Evolutionary conservation across 2,888 invertebrate genomes (phyloP), one percentile per base, ranked within the genome.

Genomic region (Galerucella nymphaeae): DNA sequence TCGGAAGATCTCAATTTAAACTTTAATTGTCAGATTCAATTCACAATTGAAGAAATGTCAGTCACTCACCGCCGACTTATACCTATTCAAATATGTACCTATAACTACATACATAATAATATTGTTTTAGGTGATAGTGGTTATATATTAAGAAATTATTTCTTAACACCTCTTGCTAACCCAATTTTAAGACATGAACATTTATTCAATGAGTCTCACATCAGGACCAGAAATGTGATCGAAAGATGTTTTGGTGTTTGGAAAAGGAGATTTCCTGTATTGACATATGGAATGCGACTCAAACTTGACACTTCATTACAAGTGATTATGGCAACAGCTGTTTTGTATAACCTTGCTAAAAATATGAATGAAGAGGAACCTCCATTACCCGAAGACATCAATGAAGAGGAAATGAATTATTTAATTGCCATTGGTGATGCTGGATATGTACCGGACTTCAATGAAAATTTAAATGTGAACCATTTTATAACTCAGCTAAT

Each of bases 181-280:
- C 50, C 50, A 50, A 8, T n/a, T 14, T 50, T 50, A 50, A 50
- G 50, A 50, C n/a, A 50, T 50, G 50, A 50, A 50, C 50, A 50
- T 50, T 50, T 50, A 50, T 50, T 50, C 50, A 50, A 50, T n/a
- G n/a, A 50, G 45, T 45, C 45, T 2, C 45, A 45, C 14, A 45
- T 45, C 45, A 45, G 45, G 14, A 45, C 45, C n/a, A 16, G 50
- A 55, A 41, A 45, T 41, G 41, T 62, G 41, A 50, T 50, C n/a
- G 50, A 50, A 50, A 50, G n/a, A 50, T 50, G 16, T 50, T 65
- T 83, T 82, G 82, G 82, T 79, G 82, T 82, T 81, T 84, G 83
- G 82, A 83, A 83, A 80, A 38, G 80, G 82, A 80, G 76, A 79
- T 73, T 72, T 74, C 59, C 50, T 50, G 50, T 50, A 50, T 20